Conservation (phyloP, 2,888 invertebrate genomes). For the Eudasyphora cyanicolor region DNA sequence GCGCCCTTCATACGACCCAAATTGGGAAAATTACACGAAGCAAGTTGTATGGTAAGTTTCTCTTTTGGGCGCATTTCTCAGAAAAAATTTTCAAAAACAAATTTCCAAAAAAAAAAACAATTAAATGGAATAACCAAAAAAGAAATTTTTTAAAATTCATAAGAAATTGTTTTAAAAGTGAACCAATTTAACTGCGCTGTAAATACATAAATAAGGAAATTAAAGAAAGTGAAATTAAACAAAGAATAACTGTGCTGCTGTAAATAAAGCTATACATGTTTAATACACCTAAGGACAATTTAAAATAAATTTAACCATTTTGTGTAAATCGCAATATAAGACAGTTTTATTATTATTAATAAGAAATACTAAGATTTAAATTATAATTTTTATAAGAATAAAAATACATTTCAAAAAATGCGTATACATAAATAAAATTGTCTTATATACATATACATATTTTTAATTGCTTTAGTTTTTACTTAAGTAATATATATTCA, state of each 20-base stretch:
- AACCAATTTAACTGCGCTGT: conserved; percentile 16
- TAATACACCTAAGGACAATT: neutral
- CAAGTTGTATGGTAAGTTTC: conserved; percentile 95
- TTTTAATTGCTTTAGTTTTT: neutral
- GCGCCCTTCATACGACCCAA: conserved; percentile 98
- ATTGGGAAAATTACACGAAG: conserved; percentile 97
- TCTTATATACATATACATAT: neutral
- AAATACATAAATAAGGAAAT: conserved; percentile 44
- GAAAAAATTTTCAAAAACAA: conserved; percentile 50
- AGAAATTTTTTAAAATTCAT: conserved; percentile 41
- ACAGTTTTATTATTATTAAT: neutral
- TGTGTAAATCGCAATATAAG: neutral
- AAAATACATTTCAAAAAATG: too few relatives aligned
- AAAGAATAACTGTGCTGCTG: conserved; percentile 68
- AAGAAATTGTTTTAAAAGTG: neutral
- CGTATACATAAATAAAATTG: too few relatives aligned
- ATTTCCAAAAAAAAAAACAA: conserved; percentile 38
- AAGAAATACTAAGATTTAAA: too few relatives aligned
- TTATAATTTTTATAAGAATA: too few relatives aligned
- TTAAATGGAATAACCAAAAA: conserved; percentile 43
- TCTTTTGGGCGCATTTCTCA: neutral
- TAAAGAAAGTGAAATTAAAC: neutral
- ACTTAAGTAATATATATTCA: neutral
- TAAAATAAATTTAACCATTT: neutral
- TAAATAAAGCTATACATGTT: conserved; percentile 71